Evolutionary conservation across 2,113 vertebrate genomes (phyloP), one percentile per base, ranked within the genome.

Genomic region (Nothobranchius kuhntae): DNA sequence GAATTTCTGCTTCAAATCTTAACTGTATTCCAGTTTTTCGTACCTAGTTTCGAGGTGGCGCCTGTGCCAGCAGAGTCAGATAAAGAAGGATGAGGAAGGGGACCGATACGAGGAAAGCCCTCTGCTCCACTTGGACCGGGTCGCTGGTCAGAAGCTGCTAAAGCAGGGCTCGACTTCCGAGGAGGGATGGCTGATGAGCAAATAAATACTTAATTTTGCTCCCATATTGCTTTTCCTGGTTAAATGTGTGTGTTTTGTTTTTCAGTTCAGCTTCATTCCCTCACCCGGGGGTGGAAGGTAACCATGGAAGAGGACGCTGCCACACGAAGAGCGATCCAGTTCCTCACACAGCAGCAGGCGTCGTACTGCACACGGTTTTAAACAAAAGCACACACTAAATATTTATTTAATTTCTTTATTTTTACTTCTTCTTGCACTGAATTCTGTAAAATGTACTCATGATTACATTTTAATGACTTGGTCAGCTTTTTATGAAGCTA

Each of bases 301-400:
- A 45, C 97, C 98, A 7, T 99, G 98, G 76, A 99, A 99, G 26
- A 99, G 95, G 66, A 99, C 97, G 4, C 96, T 98, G 70, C 98
- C 98, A 74, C 98, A 99, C 0, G 97, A 98, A 0, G 98, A 99
- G 17, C 97, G 94, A 72, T 99, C 98, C 86, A 99, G 88, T 71
- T 99, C 98, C 86, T 99, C 98, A 88, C 98, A 99, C 0, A 99
- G 84, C 55, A 98, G 92, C 66, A 99, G 88, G 72, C 98, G 94
- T 54, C 95, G 93, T 44, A 99, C 98, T 99, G 68, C 45, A 68
- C 45, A 80, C 10, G 44, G 17, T 48, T 0, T 24, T 21, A 73
- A 13, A 73, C 11, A 69, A 21, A 21, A 21, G 21, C 2, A 74
- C 11, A 68, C 12, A 71, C 57, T 66, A 21, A 21, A 21, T 21